Base-by-base conservation (phyloP, 2,797 vertebrate genomes). In the Allobates femoralis region DNA sequence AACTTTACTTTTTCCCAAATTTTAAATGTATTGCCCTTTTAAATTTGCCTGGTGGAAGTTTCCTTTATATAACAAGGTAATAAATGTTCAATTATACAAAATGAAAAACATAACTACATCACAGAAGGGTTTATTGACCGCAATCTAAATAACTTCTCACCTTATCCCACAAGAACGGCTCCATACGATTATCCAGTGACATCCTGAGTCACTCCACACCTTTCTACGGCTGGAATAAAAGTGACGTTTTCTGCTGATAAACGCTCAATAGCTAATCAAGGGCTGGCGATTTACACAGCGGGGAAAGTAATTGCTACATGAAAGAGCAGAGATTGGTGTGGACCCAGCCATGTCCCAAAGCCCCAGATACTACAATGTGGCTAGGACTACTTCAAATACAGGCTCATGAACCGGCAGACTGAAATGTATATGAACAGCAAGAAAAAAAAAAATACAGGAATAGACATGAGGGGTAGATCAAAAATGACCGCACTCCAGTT, bases 301-400 rank as follows among this genome's bases (percentile, higher is more conserved):
- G 84, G 84, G 53, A 56, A 86, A 82, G 85, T 86, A 86, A 86
- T 82, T 86, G 79, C 79, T 56, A 55, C 51, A 53, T n/a, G 69
- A 62, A 86, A n/a, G 71, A 77, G 30, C 23, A 46, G 71, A 77
- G 62, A 82, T 82, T 77, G 85, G 80, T 56, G 46, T 82, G 79
- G 79, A 76, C 60, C 50, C 19, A 74, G 73, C 55, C 18, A 82
- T 86, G 67, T 86, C 46, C 79, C 79, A 67, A 82, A 67, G 50
- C 79, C 56, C 56, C 3, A 71, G 37, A 64, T 30, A 30, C 26
- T 34, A 67, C 26, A 75, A 76, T 64, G 81, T 75, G 26, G 23
- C 73, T 56, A 30, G 64, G 32, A 58, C 84, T 80, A 73, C 46
- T 71, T 46, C 62, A 85, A 23, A 34, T 55, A 66, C 37, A 14